Conservation (phyloP, 2,888 invertebrate species). For the Tromatobia lineatoria region DNA sequence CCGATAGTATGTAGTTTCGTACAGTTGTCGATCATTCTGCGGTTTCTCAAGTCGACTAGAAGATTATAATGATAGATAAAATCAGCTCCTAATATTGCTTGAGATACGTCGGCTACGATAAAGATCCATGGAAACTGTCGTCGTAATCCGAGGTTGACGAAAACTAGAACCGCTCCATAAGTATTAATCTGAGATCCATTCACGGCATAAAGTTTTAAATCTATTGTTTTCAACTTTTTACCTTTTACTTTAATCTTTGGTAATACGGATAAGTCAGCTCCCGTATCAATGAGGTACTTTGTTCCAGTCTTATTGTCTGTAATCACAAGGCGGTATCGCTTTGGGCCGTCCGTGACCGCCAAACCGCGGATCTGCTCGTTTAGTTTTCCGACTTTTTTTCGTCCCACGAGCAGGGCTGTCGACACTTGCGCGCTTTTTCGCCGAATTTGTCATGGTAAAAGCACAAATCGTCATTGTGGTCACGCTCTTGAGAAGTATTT, state of each 20-base stretch:
- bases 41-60: background rate
- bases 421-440: conserved; percentile 47
- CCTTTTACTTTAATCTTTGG: conserved; percentile 44
- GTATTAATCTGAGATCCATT: conserved; percentile 22
- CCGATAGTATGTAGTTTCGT: conserved; percentile 9
- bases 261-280: conserved; percentile 20
- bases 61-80: background rate
- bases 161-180: conserved; percentile 3
- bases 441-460: conserved; percentile 53
- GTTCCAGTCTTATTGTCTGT: conserved; percentile 21
- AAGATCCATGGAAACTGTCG: conserved; percentile 14
- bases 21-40: background rate
- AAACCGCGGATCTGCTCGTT: conserved; percentile 5
- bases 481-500: conserved; percentile 1
- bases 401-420: conserved; percentile 39
- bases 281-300: conserved; percentile 17
- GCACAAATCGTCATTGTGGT: conserved; percentile 11
- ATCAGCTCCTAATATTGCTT: background rate
- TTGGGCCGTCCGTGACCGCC: conserved; percentile 32
- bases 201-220: conserved; percentile 71
- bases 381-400: conserved; percentile 39
- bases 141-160: conserved; percentile 6
- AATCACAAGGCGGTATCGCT: conserved; percentile 47
- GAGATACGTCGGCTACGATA: conserved; percentile 23
- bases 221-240: background rate